These are phyloP conservation scores for Ptychodera flava DNA, from an alignment of 35 echinoderm and acorn worm genomes.

Conservation along the genomic window DNA sequence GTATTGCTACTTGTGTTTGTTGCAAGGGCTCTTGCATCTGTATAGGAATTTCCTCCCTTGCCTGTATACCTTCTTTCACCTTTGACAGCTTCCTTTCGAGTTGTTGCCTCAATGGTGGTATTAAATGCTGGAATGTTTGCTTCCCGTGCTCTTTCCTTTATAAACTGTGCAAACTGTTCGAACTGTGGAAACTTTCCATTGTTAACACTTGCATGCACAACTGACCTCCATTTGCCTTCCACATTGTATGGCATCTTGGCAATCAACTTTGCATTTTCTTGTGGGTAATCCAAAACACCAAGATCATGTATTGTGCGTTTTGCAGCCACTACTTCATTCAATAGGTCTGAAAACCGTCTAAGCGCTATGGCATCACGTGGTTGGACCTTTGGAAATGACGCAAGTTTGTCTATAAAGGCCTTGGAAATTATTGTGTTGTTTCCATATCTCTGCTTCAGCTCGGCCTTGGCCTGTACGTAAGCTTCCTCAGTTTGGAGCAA, in stretches of 20 bases:
- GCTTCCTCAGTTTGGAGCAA: neutral
- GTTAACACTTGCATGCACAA: neutral
- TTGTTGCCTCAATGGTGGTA: no score
- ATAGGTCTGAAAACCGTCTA: slow-evolving; percentile 48
- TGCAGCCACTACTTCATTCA: slow-evolving; percentile 33
- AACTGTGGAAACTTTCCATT: neutral
- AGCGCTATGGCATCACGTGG: slow-evolving; percentile 36
- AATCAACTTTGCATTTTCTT: neutral
- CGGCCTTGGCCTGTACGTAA: slow-evolving; percentile 16
- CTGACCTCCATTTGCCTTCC: neutral
- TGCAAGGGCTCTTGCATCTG: no score
- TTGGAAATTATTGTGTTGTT: slow-evolving; percentile 44
- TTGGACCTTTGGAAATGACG: slow-evolving; percentile 42
- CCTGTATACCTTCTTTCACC: no score
- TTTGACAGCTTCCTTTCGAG: neutral
- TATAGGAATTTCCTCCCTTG: no score
- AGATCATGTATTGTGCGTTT: slow-evolving; percentile 1
- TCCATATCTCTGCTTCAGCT: slow-evolving; percentile 49
- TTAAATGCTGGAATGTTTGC: slow-evolving; percentile 2
- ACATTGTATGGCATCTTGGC: neutral
- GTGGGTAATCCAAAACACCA: neutral
- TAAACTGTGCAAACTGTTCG: no score
- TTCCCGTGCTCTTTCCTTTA: neutral
- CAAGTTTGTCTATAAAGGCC: slow-evolving; percentile 51
- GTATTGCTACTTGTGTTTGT: no score